Evolutionary conservation across 2,888 invertebrate species (phyloP), one percentile per base, ranked within the genome.

Genomic region (Coelinius sp.): DNA sequence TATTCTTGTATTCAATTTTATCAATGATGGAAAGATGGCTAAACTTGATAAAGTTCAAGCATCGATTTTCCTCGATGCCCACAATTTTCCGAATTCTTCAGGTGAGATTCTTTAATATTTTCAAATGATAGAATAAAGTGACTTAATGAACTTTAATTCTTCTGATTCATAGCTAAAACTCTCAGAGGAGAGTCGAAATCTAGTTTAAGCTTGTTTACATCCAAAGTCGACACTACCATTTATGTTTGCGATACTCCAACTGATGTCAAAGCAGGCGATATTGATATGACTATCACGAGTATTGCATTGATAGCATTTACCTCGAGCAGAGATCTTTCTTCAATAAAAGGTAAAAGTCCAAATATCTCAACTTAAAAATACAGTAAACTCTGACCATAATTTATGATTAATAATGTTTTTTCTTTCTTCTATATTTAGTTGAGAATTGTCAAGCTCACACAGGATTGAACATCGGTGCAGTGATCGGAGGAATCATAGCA

Each of bases 241-340:
- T 78, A 77, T 68, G 70, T 69, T 24, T 83, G 83, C 27, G 38
- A 52, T 2, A 1, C 56, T 0, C 46, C 59, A 17, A 78, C 73
- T 8, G 31, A 22, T 38, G 53, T 80, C 3, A 62, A 38, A 0
- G 65, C 68, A 0, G 56, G 56, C 1, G 5, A 75, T 2, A 49
- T 79, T n/a, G 65, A 27, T 8, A 27, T 81, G 2, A 67, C 59
- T 6, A 76, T 84, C 27, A 73, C 24, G 4, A 41, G 80, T 12
- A 75, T 81, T 2, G 56, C 74, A 1, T 41, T 84, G 10, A 81
- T 81, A 14, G 77, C 80, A 6, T 83, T 80, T 70, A 83, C 82
- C 53, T 44, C 44, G 1, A 71, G 76, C 0, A 3, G 35, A 0
- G 63, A 68, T 22, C 1, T 78, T 1, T 62, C 75, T 1, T 31